Conservation (phyloP, 2,797 vertebrate species). For the Lutjanus campechanus region DNA sequence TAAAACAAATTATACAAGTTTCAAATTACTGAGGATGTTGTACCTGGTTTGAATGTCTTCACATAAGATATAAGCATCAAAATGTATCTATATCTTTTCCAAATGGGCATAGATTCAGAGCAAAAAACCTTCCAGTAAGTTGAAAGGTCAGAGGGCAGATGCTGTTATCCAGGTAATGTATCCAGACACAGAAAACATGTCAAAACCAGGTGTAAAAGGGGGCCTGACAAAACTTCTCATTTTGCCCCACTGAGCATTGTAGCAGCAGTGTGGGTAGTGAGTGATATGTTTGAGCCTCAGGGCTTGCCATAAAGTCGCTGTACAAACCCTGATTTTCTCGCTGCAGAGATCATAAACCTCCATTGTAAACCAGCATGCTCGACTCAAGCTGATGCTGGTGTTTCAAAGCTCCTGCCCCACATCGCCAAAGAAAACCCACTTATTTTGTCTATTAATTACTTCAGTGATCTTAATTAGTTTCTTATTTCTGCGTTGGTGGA, state of each 20-base stretch:
- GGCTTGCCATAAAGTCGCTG: background rate
- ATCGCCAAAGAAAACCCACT: background rate
- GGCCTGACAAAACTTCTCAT: background rate
- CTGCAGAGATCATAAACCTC: background rate
- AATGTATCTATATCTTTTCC: too few species aligned
- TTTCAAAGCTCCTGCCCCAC: background rate
- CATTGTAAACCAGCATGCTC: background rate
- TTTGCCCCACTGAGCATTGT: background rate
- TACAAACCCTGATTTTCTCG: background rate
- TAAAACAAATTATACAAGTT: too few species aligned
- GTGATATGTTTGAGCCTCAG: constrained; percentile 1
- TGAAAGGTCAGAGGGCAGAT: background rate
- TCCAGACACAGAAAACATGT: background rate
- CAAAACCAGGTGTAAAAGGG: background rate
- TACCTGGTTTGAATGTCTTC: too few species aligned
- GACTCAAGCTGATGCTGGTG: background rate
- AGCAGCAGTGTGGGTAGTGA: background rate
- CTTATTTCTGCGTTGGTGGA: too few species aligned
- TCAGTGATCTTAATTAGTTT: too few species aligned
- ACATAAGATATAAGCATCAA: too few species aligned
- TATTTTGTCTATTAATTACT: too few species aligned
- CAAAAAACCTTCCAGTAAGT: background rate
- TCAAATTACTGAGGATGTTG: too few species aligned
- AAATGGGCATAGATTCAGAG: too few species aligned
- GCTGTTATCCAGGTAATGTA: background rate